Conservation (phyloP, 2,113 vertebrate species). For the Desmodus rotundus region DNA sequence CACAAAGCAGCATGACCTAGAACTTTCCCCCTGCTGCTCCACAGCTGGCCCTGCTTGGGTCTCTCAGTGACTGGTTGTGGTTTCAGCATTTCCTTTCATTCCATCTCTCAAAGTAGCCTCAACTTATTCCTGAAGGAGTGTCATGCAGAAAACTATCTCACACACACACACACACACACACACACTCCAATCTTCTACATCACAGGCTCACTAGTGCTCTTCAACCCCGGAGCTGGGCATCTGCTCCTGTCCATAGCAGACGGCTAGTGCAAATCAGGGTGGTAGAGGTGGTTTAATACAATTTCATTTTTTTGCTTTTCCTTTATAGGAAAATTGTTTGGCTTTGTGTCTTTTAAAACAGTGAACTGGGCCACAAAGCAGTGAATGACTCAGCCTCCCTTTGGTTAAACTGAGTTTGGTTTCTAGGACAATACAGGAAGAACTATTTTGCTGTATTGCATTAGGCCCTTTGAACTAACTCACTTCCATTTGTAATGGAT, state of each 20-base stretch:
- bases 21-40: not conserved
- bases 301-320: not conserved
- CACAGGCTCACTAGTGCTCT: too few relatives aligned
- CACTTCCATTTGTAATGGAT: not conserved
- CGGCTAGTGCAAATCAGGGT: not conserved
- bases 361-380: not conserved
- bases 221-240: not conserved
- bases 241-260: not conserved
- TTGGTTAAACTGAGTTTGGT: not conserved
- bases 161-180: not conserved
- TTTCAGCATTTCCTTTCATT: not conserved
- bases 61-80: not conserved
- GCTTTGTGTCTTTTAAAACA: constrained; percentile 24
- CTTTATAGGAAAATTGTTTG: constrained; percentile 10
- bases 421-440: not conserved
- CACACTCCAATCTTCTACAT: not conserved
- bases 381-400: not conserved
- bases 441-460: not conserved
- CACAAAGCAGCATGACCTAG: not conserved
- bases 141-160: not conserved
- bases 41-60: not conserved
- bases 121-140: not conserved
- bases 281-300: not conserved
- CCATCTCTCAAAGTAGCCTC: not conserved
- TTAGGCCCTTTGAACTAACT: not conserved